Percentiles rank a stretch among this genome's conserved stretches.
Conservation (phyloP, 1,140 invertebrate species). For the Notospermus geniculatus region DNA sequence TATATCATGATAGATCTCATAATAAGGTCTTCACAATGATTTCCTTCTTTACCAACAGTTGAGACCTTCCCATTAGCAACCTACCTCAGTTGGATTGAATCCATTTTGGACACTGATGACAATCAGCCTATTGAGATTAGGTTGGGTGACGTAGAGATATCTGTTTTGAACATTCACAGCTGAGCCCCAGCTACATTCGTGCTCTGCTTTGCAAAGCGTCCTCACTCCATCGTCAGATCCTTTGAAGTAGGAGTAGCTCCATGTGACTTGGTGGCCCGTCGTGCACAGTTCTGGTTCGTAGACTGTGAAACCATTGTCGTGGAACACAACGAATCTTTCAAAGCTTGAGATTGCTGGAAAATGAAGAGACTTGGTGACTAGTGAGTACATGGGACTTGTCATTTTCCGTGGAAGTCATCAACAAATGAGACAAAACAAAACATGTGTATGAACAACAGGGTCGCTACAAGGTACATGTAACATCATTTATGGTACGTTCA, state of each 20-base stretch:
- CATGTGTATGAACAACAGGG: no score
- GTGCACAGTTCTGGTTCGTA: conserved; percentile 75
- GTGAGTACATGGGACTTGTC: no score
- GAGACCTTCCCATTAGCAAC: no score
- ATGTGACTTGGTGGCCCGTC: conserved; percentile 70
- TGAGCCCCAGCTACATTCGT: conserved; percentile 64
- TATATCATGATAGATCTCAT: no score
- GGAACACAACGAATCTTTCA: conserved; percentile 71
- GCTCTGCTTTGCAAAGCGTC: conserved; percentile 34
- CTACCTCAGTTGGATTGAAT: conserved; percentile 50
- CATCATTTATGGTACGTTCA: no score
- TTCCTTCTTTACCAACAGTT: no score
- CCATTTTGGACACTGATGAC: conserved; percentile 58
- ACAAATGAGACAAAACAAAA: no score
- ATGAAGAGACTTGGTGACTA: no score
- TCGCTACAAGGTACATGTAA: no score
- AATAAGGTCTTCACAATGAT: no score
- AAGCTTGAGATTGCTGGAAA: not conserved
- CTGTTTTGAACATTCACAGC: conserved; percentile 72
- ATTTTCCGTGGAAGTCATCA: no score
- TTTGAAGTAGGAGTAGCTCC: conserved; percentile 49
- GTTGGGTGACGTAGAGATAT: conserved; percentile 76
- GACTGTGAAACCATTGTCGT: conserved; percentile 73
- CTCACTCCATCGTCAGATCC: conserved; percentile 41
- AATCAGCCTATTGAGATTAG: conserved; percentile 68